Percentiles rank a stretch among this genome's conserved stretches.
Conservation (phyloP, 2,113 vertebrate genomes). For the Actenoides lindsayi region DNA sequence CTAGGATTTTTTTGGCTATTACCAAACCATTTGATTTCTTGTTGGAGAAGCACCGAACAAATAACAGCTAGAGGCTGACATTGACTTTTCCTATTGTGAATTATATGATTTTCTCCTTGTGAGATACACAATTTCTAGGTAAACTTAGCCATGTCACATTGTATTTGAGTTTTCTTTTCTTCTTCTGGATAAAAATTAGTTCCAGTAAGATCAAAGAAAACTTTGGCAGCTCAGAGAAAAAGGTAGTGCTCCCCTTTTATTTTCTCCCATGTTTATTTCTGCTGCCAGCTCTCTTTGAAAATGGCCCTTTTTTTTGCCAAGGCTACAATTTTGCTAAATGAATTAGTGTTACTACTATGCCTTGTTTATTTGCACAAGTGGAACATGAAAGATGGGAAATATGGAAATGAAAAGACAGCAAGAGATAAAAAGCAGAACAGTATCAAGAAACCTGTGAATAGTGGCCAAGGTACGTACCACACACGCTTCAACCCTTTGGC, state of each 20-base stretch:
- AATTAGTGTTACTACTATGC: background rate
- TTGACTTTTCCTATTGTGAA: background rate
- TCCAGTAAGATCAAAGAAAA: conserved; percentile 2
- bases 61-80: background rate
- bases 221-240: background rate
- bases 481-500: background rate
- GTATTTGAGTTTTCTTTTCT: background rate
- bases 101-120: background rate
- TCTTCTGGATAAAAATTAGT: background rate
- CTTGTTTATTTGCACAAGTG: background rate
- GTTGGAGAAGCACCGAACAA: background rate
- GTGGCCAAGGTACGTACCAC: background rate
- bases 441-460: background rate
- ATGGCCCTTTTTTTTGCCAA: background rate
- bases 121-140: background rate
- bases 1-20: conserved; percentile 44
- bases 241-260: background rate
- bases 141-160: background rate
- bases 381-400: background rate
- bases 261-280: background rate
- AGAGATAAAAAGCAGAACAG: background rate
- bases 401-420: background rate
- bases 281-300: conserved; percentile 2
- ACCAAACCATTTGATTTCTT: background rate
- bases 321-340: background rate